Evolutionary conservation across 2,113 vertebrate species (phyloP).

Genomic region (Thamnaconus septentrionalis): DNA sequence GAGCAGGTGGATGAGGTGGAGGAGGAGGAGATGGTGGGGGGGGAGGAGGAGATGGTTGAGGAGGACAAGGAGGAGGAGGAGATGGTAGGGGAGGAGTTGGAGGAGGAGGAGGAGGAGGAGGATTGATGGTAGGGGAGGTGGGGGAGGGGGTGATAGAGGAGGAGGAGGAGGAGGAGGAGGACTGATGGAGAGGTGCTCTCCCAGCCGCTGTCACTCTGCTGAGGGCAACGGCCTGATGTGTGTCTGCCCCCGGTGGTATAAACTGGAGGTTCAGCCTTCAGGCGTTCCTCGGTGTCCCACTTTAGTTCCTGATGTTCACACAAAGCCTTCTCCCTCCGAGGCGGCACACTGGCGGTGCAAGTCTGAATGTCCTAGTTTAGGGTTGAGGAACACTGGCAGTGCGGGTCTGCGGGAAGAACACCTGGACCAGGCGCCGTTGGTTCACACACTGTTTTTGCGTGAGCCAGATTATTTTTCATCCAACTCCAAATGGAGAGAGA

Average conservation of each 20-base stretch:
- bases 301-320: conserved; percentile 30
- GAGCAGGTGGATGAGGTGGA: fast-evolving
- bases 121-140: no score
- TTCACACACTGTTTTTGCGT: no score
- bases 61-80: no score
- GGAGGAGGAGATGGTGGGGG: no score
- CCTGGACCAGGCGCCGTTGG: no score
- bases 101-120: no score
- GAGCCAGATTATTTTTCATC: no score
- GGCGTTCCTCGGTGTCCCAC: conserved; percentile 41
- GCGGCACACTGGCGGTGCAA: not conserved
- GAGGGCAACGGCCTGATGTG: conserved; percentile 37
- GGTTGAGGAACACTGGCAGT: conserved; percentile 1
- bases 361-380: conserved; percentile 4
- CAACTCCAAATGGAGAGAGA: no score
- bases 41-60: no score
- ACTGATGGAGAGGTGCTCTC: conserved; percentile 37
- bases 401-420: no score
- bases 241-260: conserved; percentile 22
- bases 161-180: conserved; percentile 11
- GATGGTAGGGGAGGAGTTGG: no score
- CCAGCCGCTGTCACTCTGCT: conserved; percentile 31
- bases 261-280: conserved; percentile 32
- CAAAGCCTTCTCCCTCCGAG: conserved; percentile 7
- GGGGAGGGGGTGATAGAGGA: no score